phyloP scores from a whole-genome alignment of 1,140 invertebrate species.

The Charaxes varanes region DNA sequence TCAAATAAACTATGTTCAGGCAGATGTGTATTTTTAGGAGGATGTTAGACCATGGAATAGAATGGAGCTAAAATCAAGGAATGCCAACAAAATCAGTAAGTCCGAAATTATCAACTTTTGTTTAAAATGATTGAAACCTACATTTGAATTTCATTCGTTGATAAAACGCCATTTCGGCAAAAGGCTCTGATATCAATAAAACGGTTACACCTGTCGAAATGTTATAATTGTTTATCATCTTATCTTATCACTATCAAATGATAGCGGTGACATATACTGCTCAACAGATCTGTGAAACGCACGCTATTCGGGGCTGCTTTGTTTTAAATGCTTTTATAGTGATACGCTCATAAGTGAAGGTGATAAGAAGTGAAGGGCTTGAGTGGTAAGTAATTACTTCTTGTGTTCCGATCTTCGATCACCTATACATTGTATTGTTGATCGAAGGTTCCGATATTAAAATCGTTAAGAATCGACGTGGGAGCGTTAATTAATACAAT shows the following conservation, averaged over 20 bases:
- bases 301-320: constrained; percentile 19
- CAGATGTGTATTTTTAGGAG: too few relatives aligned
- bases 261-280: constrained; percentile 31
- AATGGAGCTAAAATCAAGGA: too few relatives aligned
- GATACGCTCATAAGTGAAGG: constrained; percentile 8
- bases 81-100: too few relatives aligned
- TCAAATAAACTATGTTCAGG: too few relatives aligned
- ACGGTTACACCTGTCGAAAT: constrained; percentile 9
- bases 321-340: constrained; percentile 12
- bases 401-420: too few relatives aligned
- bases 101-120: too few relatives aligned
- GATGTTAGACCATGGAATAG: too few relatives aligned
- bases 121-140: too few relatives aligned
- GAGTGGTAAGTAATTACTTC: constrained; percentile 17
- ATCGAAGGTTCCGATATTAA: not conserved
- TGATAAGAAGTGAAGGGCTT: constrained; percentile 6
- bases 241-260: constrained; percentile 33
- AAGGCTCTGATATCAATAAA: constrained; percentile 3
- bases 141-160: too few relatives aligned
- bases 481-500: too few relatives aligned
- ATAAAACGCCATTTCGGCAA: not conserved
- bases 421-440: too few relatives aligned
- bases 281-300: constrained; percentile 20
- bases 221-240: constrained; percentile 28
- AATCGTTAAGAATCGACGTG: too few relatives aligned